These are phyloP conservation scores for Zaprionus lineosus DNA, from an alignment of 2,888 invertebrate genomes.

Conservation along the genomic window DNA sequence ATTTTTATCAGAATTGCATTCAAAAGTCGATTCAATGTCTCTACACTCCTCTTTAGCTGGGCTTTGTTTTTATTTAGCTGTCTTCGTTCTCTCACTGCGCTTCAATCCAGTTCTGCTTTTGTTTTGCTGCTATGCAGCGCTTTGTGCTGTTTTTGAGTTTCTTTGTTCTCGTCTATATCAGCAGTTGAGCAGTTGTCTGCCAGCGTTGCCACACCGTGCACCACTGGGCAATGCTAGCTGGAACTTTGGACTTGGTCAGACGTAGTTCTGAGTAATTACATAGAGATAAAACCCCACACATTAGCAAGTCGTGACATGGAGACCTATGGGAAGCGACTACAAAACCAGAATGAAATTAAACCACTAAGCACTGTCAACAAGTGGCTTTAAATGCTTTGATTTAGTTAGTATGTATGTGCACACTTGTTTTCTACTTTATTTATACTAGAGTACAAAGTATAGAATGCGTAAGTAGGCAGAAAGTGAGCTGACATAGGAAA, in stretches of 20 bases:
- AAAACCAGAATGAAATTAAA: not conserved
- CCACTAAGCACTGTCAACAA: conserved; percentile 35
- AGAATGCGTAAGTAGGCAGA: too few relatives aligned
- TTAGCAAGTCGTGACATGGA: not conserved
- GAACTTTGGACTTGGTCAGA: conserved; percentile 50
- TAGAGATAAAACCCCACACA: conserved; percentile 16
- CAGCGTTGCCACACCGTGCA: conserved; percentile 47
- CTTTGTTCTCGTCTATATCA: conserved; percentile 65
- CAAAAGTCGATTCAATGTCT: conserved; percentile 13
- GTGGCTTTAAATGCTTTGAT: conserved; percentile 39
- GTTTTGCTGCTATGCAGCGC: conserved; percentile 44
- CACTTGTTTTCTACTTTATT: not conserved
- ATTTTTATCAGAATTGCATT: conserved; percentile 13
- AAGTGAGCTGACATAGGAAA: too few relatives aligned
- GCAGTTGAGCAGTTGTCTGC: conserved; percentile 33
- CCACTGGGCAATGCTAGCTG: conserved; percentile 20
- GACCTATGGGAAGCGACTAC: not conserved
- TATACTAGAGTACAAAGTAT: too few relatives aligned
- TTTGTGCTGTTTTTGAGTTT: conserved; percentile 58
- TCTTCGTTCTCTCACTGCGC: conserved; percentile 17
- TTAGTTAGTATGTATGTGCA: conserved; percentile 13
- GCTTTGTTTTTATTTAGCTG: conserved; percentile 31
- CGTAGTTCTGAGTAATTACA: conserved; percentile 36
- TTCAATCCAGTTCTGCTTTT: conserved; percentile 57
- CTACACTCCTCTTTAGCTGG: conserved; percentile 11